These are phyloP conservation scores for Cyclina sinensis DNA, from an alignment of 1,140 invertebrate species.

Conservation along the genomic window DNA sequence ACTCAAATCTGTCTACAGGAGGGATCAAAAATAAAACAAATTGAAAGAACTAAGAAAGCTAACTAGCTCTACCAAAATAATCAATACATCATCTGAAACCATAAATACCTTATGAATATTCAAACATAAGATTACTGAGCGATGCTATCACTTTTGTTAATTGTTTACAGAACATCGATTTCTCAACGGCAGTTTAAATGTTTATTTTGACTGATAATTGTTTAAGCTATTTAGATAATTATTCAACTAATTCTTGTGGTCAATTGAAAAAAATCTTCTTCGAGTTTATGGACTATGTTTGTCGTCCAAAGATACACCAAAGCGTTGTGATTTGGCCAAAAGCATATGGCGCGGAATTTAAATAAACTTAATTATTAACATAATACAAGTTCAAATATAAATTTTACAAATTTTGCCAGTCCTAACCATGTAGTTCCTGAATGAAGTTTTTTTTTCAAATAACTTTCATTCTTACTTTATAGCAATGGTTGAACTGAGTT, in stretches of 20 bases:
- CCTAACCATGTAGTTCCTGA: too few species aligned
- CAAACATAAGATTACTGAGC: slow-evolving; percentile 29
- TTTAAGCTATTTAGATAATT: too few species aligned
- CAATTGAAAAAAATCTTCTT: too few species aligned
- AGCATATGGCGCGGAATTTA: slow-evolving; percentile 7
- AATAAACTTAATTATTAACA: too few species aligned
- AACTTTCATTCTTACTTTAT: too few species aligned
- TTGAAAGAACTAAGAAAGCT: slow-evolving; percentile 20
- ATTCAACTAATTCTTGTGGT: too few species aligned
- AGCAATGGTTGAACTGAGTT: too few species aligned
- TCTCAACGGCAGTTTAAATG: too few species aligned
- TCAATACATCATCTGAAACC: slow-evolving; percentile 55
- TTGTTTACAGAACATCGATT: background rate
- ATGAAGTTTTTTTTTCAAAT: too few species aligned
- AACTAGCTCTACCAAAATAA: slow-evolving; percentile 41
- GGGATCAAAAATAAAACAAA: slow-evolving; percentile 46
- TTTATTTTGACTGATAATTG: too few species aligned
- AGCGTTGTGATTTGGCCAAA: background rate
- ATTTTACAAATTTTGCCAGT: too few species aligned
- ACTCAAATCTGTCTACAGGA: slow-evolving; percentile 2
- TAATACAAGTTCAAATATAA: too few species aligned
- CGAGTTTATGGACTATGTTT: background rate
- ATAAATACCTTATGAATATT: slow-evolving; percentile 67
- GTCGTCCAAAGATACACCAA: background rate
- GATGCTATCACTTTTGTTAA: background rate